Evolutionary conservation across 2,888 invertebrate species (phyloP).

Genomic region (Pasiphila rectangulata): DNA sequence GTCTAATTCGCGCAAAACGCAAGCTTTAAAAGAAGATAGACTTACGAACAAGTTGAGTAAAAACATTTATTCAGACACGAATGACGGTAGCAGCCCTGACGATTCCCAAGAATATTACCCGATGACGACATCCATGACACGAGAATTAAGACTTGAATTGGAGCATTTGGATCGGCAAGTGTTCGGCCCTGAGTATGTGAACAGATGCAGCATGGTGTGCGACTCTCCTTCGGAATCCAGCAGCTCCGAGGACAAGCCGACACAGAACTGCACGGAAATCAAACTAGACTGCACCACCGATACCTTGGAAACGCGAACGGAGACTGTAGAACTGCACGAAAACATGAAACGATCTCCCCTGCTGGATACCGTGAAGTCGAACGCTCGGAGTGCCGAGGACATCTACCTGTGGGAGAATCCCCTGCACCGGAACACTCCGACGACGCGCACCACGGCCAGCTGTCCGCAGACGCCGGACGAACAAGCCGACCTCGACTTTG

Average conservation of each 20-base stretch:
- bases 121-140: slow-evolving; percentile 92
- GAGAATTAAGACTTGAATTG: slow-evolving; percentile 89
- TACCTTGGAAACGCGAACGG: slow-evolving; percentile 45
- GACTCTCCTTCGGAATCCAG: slow-evolving; percentile 72
- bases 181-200: slow-evolving; percentile 82
- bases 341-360: slow-evolving; percentile 59
- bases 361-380: slow-evolving; percentile 61
- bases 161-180: slow-evolving; percentile 92
- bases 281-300: slow-evolving; percentile 47
- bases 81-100: slow-evolving; percentile 86
- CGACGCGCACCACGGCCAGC: slow-evolving; percentile 66
- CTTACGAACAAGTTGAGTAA: slow-evolving; percentile 46
- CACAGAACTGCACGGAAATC: slow-evolving; percentile 45
- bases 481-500: slow-evolving; percentile 85
- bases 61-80: slow-evolving; percentile 54
- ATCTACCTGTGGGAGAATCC: slow-evolving; percentile 92
- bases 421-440: slow-evolving; percentile 79
- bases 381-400: slow-evolving; percentile 82
- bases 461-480: slow-evolving; percentile 86
- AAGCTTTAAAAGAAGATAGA: slow-evolving; percentile 48
- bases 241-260: slow-evolving; percentile 65
- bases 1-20: slow-evolving; percentile 56
- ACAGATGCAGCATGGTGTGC: slow-evolving; percentile 61
- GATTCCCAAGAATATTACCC: slow-evolving; percentile 92
- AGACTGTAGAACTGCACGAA: slow-evolving; percentile 47